phyloP scores from a whole-genome alignment of 2,113 vertebrate genomes.

The Bufo gargarizans region DNA sequence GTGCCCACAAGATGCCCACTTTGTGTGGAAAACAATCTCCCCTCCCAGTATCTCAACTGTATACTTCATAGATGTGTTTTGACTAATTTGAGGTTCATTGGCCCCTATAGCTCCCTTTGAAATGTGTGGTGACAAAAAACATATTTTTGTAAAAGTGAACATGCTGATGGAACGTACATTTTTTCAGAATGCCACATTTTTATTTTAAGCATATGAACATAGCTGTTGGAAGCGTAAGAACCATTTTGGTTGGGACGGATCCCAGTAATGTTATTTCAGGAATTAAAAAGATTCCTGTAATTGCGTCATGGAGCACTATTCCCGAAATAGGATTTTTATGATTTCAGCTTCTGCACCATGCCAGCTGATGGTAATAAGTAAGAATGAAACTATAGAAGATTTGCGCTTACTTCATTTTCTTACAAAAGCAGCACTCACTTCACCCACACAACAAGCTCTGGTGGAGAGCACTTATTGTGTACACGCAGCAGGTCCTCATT shows the following conservation, averaged over 20 bases:
- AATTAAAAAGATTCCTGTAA: conserved; percentile 50
- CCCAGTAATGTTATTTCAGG: conserved; percentile 53
- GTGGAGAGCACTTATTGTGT: not conserved
- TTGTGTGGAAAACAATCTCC: not conserved
- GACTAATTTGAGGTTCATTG: not conserved
- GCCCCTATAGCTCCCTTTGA: not conserved
- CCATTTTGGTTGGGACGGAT: conserved; percentile 39
- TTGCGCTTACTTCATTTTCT: conserved; percentile 30
- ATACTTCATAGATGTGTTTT: not conserved
- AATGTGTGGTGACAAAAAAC: not conserved
- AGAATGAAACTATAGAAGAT: conserved; percentile 18
- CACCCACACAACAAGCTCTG: conserved; percentile 11
- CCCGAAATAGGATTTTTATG: conserved; percentile 51
- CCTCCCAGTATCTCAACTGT: not conserved
- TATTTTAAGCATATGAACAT: conserved; percentile 46
- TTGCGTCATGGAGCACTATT: conserved; percentile 50
- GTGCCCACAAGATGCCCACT: not conserved
- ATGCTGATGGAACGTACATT: conserved; percentile 16
- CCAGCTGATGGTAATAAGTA: conserved; percentile 23
- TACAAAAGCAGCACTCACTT: not conserved
- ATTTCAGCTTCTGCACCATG: conserved; percentile 39
- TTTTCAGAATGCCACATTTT: conserved; percentile 30
- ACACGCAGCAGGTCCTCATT: conserved; percentile 7
- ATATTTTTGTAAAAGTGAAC: not conserved
- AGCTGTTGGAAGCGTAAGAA: conserved; percentile 7